Conservation (phyloP, 1,140 invertebrate genomes). For the Agrilus planipennis region DNA sequence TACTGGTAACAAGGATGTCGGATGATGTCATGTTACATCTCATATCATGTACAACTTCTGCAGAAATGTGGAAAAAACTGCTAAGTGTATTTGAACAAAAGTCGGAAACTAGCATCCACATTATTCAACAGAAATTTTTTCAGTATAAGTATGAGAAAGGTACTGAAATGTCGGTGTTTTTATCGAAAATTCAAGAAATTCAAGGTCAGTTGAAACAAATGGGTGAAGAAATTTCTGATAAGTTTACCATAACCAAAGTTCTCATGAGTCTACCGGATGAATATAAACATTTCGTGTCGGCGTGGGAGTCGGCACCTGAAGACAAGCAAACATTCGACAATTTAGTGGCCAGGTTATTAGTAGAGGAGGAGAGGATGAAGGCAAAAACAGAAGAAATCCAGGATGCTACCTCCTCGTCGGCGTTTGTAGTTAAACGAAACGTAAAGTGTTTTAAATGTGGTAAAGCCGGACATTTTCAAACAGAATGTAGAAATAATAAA, state of each 20-base stretch:
- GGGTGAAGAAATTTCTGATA: constrained; percentile 18
- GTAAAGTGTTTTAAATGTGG: too few relatives aligned
- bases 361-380: constrained; percentile 15
- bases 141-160: constrained; percentile 13
- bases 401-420: too few relatives aligned
- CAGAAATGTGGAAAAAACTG: constrained; percentile 31
- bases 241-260: constrained; percentile 26
- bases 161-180: constrained; percentile 12
- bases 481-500: neutral
- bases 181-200: constrained; percentile 14
- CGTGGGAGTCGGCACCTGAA: constrained; percentile 19
- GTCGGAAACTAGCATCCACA: constrained; percentile 26
- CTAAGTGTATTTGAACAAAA: constrained; percentile 29
- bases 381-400: neutral
- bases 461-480: too few relatives aligned
- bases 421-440: too few relatives aligned
- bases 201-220: constrained; percentile 15
- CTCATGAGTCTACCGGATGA: constrained; percentile 22
- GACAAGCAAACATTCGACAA: constrained; percentile 17
- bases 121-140: constrained; percentile 29
- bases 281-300: constrained; percentile 21
- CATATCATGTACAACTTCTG: constrained; percentile 21
- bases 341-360: constrained; percentile 18
- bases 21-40: constrained; percentile 23
- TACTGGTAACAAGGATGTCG: constrained; percentile 19